phyloP scores from a whole-genome alignment of 2,113 vertebrate genomes.

The Colossoma macropomum region DNA sequence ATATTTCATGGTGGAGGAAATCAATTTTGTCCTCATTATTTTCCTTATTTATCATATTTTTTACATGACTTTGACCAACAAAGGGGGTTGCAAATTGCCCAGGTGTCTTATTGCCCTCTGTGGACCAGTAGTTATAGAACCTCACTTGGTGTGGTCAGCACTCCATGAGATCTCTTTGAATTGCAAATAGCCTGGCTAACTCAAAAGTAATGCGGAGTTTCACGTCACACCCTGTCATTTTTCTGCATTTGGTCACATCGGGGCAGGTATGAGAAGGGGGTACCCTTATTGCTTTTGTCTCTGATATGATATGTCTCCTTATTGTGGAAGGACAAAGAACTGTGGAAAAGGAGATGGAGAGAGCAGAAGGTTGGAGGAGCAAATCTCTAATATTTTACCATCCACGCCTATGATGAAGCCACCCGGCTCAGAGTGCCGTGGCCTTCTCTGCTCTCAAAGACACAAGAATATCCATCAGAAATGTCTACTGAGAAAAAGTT shows the following conservation, averaged over 20 bases:
- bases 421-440: neutral
- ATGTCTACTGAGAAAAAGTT: neutral
- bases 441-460: neutral
- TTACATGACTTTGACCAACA: constrained; percentile 77
- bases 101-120: constrained; percentile 77
- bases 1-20: constrained; percentile 41
- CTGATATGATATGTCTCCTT: constrained; percentile 73
- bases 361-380: neutral
- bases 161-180: constrained; percentile 89
- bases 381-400: constrained; percentile 8
- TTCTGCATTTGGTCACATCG: constrained; percentile 79
- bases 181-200: constrained; percentile 94
- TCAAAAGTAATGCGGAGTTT: constrained; percentile 94
- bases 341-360: neutral
- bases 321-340: constrained; percentile 70
- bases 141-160: constrained; percentile 85
- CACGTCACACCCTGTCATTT: constrained; percentile 79
- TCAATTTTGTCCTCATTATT: constrained; percentile 73
- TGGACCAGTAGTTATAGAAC: constrained; percentile 72
- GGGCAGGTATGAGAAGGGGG: constrained; percentile 72
- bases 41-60: constrained; percentile 78
- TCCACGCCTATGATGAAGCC: neutral
- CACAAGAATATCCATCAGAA: constrained; percentile 8
- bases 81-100: constrained; percentile 73
- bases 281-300: constrained; percentile 81